Conservation (phyloP, 1,140 invertebrate species). For the Zaprionus ghesquierei region DNA sequence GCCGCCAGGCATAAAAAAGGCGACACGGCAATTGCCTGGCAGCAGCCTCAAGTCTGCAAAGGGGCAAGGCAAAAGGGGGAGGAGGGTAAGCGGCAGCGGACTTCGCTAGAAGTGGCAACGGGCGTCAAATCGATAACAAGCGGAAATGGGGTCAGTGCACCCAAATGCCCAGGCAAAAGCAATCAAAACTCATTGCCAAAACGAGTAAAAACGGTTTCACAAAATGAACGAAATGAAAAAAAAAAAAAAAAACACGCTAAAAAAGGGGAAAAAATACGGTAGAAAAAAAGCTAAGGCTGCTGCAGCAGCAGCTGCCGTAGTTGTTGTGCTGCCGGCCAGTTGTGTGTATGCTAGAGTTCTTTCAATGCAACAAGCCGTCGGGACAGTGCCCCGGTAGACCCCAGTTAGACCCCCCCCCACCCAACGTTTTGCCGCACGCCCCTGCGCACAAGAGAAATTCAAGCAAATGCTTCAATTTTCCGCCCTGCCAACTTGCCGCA, state of each 20-base stretch:
- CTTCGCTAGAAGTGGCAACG: not conserved
- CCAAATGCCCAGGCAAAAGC: slow-evolving; percentile 74
- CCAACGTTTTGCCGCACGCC: not conserved
- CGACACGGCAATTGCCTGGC: slow-evolving; percentile 50
- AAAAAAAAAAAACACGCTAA: not conserved
- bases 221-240: not conserved
- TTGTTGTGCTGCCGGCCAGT: slow-evolving; percentile 10
- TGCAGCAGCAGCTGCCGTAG: not conserved
- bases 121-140: slow-evolving; percentile 75
- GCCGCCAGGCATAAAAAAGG: slow-evolving; percentile 55
- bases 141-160: slow-evolving; percentile 77
- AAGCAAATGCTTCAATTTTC: slow-evolving; percentile 76
- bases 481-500: slow-evolving; percentile 63
- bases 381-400: not conserved
- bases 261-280: not conserved
- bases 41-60: not conserved
- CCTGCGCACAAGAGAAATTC: slow-evolving; percentile 16
- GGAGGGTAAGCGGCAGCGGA: slow-evolving; percentile 1
- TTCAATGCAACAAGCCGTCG: slow-evolving; percentile 52
- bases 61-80: slow-evolving; percentile 15
- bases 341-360: slow-evolving; percentile 42
- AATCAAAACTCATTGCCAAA: slow-evolving; percentile 80
- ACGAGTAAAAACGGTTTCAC: slow-evolving; percentile 42
- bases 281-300: not conserved
- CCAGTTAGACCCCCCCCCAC: not conserved